Percentiles rank a stretch among this genome's conserved stretches.
phyloP scores from a whole-genome alignment of 2,888 invertebrate species.

The Aelia acuminata region DNA sequence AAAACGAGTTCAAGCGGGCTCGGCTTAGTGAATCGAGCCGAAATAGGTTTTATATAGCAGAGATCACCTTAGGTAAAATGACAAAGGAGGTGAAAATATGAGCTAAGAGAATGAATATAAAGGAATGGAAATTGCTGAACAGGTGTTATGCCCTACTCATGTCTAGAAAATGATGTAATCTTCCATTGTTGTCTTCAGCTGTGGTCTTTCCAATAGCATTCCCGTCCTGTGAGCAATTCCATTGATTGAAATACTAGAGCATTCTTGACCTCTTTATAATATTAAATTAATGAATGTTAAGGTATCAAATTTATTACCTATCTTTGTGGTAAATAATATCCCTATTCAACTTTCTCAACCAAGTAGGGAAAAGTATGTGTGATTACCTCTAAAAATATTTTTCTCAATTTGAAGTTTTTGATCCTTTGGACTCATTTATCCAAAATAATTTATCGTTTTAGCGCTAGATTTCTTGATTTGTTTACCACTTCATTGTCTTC shows the following conservation, averaged over 20 bases:
- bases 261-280: not conserved
- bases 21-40: not conserved
- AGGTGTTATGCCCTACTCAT: conserved; percentile 18
- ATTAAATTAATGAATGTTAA: not conserved
- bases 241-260: not conserved
- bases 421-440: no score
- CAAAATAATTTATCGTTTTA: no score
- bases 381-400: not conserved
- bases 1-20: not conserved
- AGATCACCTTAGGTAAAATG: not conserved
- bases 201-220: conserved; percentile 34
- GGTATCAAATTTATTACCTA: not conserved
- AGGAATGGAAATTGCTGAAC: conserved; percentile 22
- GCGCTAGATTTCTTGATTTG: no score
- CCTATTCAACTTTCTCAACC: not conserved
- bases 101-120: not conserved
- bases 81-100: conserved; percentile 35
- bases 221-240: not conserved
- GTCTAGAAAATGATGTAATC: conserved; percentile 21
- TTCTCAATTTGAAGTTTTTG: not conserved
- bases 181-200: conserved; percentile 22
- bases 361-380: not conserved
- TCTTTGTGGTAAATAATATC: not conserved
- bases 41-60: not conserved
- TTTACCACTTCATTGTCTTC: not conserved